These are phyloP conservation scores for Drosophila suzukii DNA, from an alignment of 1,140 invertebrate genomes.

Conservation along the genomic window DNA sequence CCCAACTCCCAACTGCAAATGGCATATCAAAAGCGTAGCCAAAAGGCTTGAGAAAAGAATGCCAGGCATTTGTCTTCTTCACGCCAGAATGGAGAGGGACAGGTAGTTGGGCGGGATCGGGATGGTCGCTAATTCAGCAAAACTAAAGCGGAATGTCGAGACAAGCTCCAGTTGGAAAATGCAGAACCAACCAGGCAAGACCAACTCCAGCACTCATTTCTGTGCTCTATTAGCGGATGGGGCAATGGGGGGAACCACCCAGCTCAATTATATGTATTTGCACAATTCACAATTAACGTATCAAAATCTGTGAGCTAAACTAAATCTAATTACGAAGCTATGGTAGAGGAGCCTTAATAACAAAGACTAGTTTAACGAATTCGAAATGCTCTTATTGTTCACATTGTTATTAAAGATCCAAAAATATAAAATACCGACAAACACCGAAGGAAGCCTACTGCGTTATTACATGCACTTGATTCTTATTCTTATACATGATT, in stretches of 20 bases:
- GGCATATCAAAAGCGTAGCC: slow-evolving; percentile 76
- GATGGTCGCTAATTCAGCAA: slow-evolving; percentile 69
- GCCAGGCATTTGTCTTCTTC: slow-evolving; percentile 78
- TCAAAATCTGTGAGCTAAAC: slow-evolving; percentile 78
- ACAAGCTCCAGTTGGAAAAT: slow-evolving; percentile 21
- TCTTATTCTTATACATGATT: too few species aligned
- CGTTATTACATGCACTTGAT: too few species aligned
- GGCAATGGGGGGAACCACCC: slow-evolving; percentile 15
- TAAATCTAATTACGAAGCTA: slow-evolving; percentile 71
- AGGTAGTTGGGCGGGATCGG: slow-evolving; percentile 12
- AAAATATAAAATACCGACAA: too few species aligned
- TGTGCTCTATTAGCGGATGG: slow-evolving; percentile 6
- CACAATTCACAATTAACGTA: slow-evolving; percentile 80
- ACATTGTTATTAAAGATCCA: background rate
- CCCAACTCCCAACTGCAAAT: slow-evolving; percentile 29
- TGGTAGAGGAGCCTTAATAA: background rate
- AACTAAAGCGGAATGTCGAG: slow-evolving; percentile 67
- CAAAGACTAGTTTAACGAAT: background rate
- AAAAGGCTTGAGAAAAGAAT: slow-evolving; percentile 82
- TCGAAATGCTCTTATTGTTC: background rate
- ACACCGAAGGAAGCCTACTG: too few species aligned
- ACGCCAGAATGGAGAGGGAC: slow-evolving; percentile 60
- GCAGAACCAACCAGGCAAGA: slow-evolving; percentile 62
- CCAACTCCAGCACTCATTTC: slow-evolving; percentile 27
- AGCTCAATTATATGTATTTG: slow-evolving; percentile 75